Base-by-base conservation (phyloP, 2,888 invertebrate genomes). In the Hoplodrina blanda region DNA sequence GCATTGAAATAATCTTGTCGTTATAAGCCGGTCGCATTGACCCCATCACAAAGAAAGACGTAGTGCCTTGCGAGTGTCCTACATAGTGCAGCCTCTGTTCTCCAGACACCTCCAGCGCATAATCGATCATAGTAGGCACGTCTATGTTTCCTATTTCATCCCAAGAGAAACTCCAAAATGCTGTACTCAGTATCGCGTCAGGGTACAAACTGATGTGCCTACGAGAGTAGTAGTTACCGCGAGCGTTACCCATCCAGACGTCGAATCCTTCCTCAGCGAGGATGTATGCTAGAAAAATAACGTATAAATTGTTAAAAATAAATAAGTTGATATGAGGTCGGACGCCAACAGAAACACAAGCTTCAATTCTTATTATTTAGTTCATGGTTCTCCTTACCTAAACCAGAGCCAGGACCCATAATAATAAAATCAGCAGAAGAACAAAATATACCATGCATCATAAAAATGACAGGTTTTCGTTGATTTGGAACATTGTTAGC, bases 71-170 rank as follows among this genome's bases (percentile, higher is more conserved):
- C 0, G 98, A 98, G 89, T 98, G 98, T 0, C 98, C 99, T 1
- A 98, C 92, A 88, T 98, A 98, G 85, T 97, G 97, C 0, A 99
- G 85, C 62, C 97, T 93, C 0, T 96, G 80, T 41, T 96, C 94
- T 0, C 96, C 96, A 0, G 98, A 97, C 3, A 82, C 62, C 0
- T 89, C 85, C 0, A 97, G 91, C n/a, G 97, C 95, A 85, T 97
- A 97, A 88, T 99, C 98, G 57, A 99, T 97, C 95, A 97, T 97
- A 0, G 98, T 97, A 0, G 99, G 98, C 49, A 99, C 87, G 91
- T 99, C 99, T 78, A 95, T 96, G 69, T 96, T 91, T 0, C 98
- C 98, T 89, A 99, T 98, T 89, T 98, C 97, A 88, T 99, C 98
- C 97, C 97, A 99, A 71, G 98, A 98, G 87, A 97, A 98, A 61